A percentile compares a stretch with the other conserved stretches of the same genome.
Conservation (phyloP, 2,888 invertebrate genomes). For the Melanargia galathea region DNA sequence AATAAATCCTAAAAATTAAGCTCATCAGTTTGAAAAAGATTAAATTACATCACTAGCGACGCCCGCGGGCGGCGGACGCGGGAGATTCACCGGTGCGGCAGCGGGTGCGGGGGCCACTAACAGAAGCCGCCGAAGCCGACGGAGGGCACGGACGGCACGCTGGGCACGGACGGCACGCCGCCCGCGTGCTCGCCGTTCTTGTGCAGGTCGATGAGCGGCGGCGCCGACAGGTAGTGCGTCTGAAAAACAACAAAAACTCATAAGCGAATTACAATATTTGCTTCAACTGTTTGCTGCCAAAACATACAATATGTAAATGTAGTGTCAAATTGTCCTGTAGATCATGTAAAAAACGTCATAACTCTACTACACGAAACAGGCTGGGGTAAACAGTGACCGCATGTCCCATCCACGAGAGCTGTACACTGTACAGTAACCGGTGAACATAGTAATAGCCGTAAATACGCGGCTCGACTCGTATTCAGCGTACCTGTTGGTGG, state of each 20-base stretch:
- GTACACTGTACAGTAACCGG: too few relatives aligned
- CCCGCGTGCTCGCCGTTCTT: conserved; percentile 66
- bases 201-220: conserved; percentile 73
- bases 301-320: background rate
- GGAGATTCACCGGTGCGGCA: conserved; percentile 28
- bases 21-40: conserved; percentile 70
- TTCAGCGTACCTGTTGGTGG: conserved; percentile 67
- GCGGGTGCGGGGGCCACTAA: conserved; percentile 54
- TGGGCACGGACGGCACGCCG: conserved; percentile 59
- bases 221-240: conserved; percentile 73
- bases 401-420: too few relatives aligned
- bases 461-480: too few relatives aligned
- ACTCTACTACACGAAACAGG: background rate
- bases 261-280: background rate
- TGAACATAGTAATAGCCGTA: too few relatives aligned
- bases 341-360: background rate
- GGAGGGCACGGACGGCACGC: conserved; percentile 72
- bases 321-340: background rate
- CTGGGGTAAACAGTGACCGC: too few relatives aligned
- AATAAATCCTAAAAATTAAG: conserved; percentile 76
- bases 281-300: background rate
- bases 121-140: conserved; percentile 80
- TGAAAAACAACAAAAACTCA: background rate
- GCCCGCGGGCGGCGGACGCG: conserved; percentile 29
- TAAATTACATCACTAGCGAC: conserved; percentile 65